Conservation (phyloP, 2,888 invertebrate species). For the Ceraclea dissimilis region DNA sequence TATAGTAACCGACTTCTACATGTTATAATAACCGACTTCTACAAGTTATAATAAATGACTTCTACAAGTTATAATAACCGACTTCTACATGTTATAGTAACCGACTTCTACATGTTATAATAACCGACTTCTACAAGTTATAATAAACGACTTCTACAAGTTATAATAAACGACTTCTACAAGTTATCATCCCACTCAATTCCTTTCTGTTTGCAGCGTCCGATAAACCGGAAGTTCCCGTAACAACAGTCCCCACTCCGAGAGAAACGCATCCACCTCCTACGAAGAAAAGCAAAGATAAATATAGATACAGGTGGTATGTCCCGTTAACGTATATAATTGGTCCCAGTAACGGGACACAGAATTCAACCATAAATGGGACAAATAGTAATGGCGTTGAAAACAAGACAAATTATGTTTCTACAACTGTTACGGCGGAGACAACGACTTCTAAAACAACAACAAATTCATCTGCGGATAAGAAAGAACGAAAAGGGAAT, state of each 20-base stretch:
- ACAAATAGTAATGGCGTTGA: not conserved
- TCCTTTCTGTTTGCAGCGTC: too few relatives aligned
- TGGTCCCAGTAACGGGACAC: slow-evolving; percentile 45
- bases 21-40: too few relatives aligned
- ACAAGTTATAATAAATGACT: too few relatives aligned
- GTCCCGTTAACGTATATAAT: slow-evolving; percentile 72
- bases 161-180: too few relatives aligned
- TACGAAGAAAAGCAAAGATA: slow-evolving; percentile 9
- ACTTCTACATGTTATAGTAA: too few relatives aligned
- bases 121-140: too few relatives aligned
- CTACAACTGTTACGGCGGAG: not conserved
- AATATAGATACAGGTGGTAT: slow-evolving; percentile 58
- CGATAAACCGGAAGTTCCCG: not conserved
- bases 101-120: too few relatives aligned
- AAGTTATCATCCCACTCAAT: too few relatives aligned
- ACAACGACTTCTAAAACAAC: not conserved
- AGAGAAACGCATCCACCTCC: slow-evolving; percentile 33
- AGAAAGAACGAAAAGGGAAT: slow-evolving; percentile 2
- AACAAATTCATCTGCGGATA: slow-evolving; percentile 29
- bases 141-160: too few relatives aligned
- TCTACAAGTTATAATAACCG: too few relatives aligned
- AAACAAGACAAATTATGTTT: not conserved
- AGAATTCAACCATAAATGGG: slow-evolving; percentile 18
- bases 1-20: too few relatives aligned
- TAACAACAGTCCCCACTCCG: slow-evolving; percentile 33